Base-by-base conservation (phyloP, 1,140 invertebrate genomes). In the Mycetomoellerius zeteki region DNA sequence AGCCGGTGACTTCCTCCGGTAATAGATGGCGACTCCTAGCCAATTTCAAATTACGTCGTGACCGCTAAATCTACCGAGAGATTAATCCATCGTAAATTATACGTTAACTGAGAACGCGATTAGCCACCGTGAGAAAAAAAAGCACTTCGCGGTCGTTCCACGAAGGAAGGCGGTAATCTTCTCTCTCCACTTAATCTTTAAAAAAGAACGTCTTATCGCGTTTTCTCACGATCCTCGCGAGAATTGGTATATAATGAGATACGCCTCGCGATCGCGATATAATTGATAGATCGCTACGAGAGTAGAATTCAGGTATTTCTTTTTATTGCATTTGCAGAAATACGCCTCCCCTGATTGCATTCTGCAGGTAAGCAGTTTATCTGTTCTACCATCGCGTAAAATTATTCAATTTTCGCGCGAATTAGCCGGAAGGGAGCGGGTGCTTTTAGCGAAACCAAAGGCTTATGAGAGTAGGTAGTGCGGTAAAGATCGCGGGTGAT, bases 11-110 rank as follows among this genome's bases (percentile, higher is more conserved):
- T 73, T 84, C 37, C 80, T 6, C 12, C 54, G 69, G 54, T 84
- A 64, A 85, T 85, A 71, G 60, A 78, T 47, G 58, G 14, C 16
- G 58, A 4, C 58, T 65, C 47, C 47, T 54, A 30, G 47, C 43
- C 47, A 30, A 58, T 60, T 37, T 78, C 16, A 16, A 85, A 65
- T 85, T 77, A 43, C 73, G 73, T 27, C 58, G 60, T 37, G 72
- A 64, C 58, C 82, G 62, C 30, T 65, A 78, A 85, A 77, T 78
- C 47, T 50, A 54, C 82, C n/a, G 47, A 7, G 50, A 78, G 82
- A 85, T 77, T 85, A 85, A 77, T 78, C 60, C 16, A 54, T 77
- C 60, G 80, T 24, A 75, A 84, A 84, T 73, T 84, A 80, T 58
- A 82, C 67, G 54, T 33, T 47, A 27, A 27, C 47, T 27, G 24